Base-by-base conservation (phyloP, 2,797 vertebrate species). In the Scarus forsteni region DNA sequence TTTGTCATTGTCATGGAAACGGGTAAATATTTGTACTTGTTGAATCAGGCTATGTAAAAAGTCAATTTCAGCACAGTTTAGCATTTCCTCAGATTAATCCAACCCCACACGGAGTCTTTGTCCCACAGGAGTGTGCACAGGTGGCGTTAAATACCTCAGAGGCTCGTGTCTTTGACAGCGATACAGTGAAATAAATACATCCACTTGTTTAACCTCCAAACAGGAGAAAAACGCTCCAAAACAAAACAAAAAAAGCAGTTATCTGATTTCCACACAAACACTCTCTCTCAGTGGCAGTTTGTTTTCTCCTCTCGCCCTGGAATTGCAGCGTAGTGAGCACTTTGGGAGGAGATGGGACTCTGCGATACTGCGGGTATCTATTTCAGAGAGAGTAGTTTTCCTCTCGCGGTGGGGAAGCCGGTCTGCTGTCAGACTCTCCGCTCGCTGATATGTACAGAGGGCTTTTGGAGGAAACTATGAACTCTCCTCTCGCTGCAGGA, bases 341-440 rank as follows among this genome's bases (percentile, higher is more conserved):
- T 91, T 87, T 74, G 63, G 70, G 81, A 19, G 73, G 80, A 81
- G 86, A 85, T 88, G 75, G 75, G 74, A 27, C 72, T 74, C 50
- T 44, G 73, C 63, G 89, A 91, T 90, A 87, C 83, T 70, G 80
- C 57, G 75, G 80, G 71, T 87, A 75, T 89, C 80, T 87, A 72
- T 92, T 90, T 89, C 77, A 81, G 77, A 88, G 75, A 44, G 73
- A 64, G 79, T 85, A 80, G 86, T 86, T 87, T 90, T 85, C 78
- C 64, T 78, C 74, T 70, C 80, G 12, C 82, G 46, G 78, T 52
- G 84, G 86, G 83, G 84, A 85, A 81, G 86, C 80, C 83, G 48
- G 83, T 54, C 62, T 45, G 63, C 87, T 88, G 90, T 88, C 89
- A 89, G 80, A 74, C 75, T 86, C 66, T 83, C 70, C 81, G 49